These are phyloP conservation scores for Macrotis lagotis DNA, from an alignment of 2,113 vertebrate species.

Conservation along the genomic window DNA sequence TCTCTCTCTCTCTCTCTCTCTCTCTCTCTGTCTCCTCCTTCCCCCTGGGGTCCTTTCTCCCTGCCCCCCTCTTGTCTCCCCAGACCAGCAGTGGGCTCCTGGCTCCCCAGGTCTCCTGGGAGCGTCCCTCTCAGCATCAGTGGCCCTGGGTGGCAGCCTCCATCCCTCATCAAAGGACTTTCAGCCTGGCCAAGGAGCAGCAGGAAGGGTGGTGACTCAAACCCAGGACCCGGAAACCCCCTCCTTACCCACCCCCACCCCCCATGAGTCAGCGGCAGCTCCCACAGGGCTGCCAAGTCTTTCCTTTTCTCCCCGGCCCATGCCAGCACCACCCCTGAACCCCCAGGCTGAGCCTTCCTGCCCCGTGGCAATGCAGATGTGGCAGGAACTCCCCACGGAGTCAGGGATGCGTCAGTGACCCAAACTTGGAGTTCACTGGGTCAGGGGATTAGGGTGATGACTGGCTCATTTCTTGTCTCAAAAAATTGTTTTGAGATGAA, in stretches of 20 bases:
- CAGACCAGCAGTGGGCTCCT: background rate
- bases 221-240: constrained; percentile 57
- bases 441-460: constrained; percentile 11
- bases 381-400: background rate
- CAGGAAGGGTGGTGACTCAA: constrained; percentile 73
- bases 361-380: background rate
- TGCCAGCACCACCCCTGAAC: constrained; percentile 21
- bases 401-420: constrained; percentile 33
- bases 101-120: no score
- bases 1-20: constrained; percentile 25
- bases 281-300: constrained; percentile 45
- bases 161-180: background rate
- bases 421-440: constrained; percentile 56
- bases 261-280: constrained; percentile 65
- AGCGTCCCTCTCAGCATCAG: background rate
- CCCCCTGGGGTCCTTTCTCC: constrained; percentile 54
- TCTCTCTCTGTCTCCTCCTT: background rate
- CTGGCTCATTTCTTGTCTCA: constrained; percentile 35
- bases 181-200: background rate
- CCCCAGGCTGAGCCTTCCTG: background rate
- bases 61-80: constrained; percentile 18
- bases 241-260: no score
- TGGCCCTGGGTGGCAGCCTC: background rate
- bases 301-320: constrained; percentile 26
- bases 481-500: constrained; percentile 22